phyloP scores from a whole-genome alignment of 1,140 invertebrate species.

The Chionoecetes opilio region DNA sequence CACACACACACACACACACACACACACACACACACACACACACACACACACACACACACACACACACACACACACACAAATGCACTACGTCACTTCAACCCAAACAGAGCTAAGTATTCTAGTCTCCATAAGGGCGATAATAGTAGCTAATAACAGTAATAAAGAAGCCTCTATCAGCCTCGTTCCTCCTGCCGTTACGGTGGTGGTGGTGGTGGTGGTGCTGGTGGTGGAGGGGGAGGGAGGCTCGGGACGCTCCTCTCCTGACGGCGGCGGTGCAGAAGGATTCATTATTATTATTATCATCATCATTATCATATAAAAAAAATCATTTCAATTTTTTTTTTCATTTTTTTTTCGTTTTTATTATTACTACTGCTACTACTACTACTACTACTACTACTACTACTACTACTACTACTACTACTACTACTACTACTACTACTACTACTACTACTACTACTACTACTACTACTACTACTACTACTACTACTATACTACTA shows the following conservation, averaged over 20 bases:
- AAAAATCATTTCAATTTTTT: too few species aligned
- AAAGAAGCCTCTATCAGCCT: not conserved
- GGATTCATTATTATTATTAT: not conserved
- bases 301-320: constrained; percentile 20
- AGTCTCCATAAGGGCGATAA: not conserved
- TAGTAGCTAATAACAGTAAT: not conserved
- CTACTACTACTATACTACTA: not conserved
- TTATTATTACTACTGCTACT: not conserved
- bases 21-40: not conserved
- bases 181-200: not conserved
- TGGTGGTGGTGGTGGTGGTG: not conserved
- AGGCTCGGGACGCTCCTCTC: not conserved
- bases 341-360: too few species aligned
- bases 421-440: not conserved
- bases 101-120: not conserved
- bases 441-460: constrained; percentile 12
- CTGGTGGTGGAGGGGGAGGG: not conserved
- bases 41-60: not conserved
- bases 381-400: constrained; percentile 29
- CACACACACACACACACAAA: not conserved
- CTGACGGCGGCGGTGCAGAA: not conserved
- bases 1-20: not conserved
- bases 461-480: constrained; percentile 15
- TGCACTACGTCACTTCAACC: not conserved
- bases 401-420: constrained; percentile 20